Percentiles rank a stretch among this genome's conserved stretches.
These are phyloP conservation scores for Drosophila imparisetae DNA, from an alignment of 2,888 invertebrate genomes.

Conservation along the genomic window DNA sequence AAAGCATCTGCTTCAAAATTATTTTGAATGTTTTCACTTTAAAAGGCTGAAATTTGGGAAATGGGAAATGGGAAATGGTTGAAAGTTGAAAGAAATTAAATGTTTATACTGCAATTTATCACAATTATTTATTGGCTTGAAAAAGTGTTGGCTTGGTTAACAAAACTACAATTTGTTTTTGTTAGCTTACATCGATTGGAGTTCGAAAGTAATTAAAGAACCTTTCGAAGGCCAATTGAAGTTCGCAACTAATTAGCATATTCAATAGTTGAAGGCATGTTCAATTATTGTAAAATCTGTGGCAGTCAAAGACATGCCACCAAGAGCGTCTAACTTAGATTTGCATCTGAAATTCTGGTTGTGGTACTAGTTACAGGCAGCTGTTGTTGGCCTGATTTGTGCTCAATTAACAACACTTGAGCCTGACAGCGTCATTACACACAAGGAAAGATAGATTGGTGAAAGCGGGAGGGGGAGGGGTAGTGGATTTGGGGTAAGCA, in stretches of 20 bases:
- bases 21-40: neutral
- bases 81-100: neutral
- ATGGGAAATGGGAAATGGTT: too few species aligned
- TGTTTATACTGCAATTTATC: neutral
- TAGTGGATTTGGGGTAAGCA: neutral
- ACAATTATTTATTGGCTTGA: neutral
- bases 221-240: neutral
- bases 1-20: neutral
- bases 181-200: neutral
- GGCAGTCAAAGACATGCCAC: neutral
- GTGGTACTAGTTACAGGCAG: conserved; percentile 10
- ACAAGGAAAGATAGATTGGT: neutral
- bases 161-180: neutral
- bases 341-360: neutral
- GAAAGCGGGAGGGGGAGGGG: neutral
- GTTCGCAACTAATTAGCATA: neutral
- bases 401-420: conserved; percentile 58
- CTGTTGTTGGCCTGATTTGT: conserved; percentile 42
- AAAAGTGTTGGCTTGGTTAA: neutral
- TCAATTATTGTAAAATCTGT: neutral
- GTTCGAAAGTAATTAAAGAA: neutral
- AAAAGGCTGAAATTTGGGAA: neutral
- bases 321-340: neutral
- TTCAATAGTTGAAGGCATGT: neutral
- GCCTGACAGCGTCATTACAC: conserved; percentile 36